A percentile compares a stretch with the other conserved stretches of the same genome.
phyloP scores from a whole-genome alignment of 2,113 vertebrate species.

The Patagioenas fasciata region DNA sequence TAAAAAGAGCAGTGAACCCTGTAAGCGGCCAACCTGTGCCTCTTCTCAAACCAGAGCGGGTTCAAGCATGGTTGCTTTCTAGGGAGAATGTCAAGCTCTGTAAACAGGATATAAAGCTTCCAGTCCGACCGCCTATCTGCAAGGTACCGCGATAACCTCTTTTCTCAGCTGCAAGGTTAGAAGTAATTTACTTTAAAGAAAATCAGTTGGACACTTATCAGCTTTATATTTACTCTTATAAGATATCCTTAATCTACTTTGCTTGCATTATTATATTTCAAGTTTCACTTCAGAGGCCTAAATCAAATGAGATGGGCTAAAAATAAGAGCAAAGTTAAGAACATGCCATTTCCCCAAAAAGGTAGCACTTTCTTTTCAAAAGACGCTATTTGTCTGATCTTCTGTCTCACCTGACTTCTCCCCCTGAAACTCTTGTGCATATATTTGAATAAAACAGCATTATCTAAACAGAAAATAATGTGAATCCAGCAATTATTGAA shows the following conservation, averaged over 20 bases:
- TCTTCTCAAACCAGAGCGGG: background rate
- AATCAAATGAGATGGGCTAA: background rate
- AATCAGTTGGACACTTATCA: background rate
- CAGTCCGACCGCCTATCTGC: background rate
- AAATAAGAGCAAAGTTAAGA: background rate
- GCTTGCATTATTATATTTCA: background rate
- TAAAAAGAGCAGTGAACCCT: background rate
- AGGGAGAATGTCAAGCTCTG: background rate
- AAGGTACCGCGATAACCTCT: fast-evolving
- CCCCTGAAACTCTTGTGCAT: background rate
- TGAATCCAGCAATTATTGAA: background rate
- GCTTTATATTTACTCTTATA: background rate
- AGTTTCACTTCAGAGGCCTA: background rate
- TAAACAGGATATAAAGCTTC: fast-evolving
- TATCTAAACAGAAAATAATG: constrained; percentile 5
- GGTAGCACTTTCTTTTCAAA: background rate
- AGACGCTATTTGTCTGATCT: background rate
- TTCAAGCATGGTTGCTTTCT: background rate
- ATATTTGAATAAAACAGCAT: constrained; percentile 1
- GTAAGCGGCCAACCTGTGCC: background rate
- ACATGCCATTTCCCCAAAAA: background rate
- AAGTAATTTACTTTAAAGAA: background rate
- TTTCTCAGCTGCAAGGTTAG: background rate
- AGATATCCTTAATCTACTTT: background rate
- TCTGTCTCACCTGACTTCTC: background rate